phyloP scores from a whole-genome alignment of 2,797 vertebrate species.

The Danio choprae region DNA sequence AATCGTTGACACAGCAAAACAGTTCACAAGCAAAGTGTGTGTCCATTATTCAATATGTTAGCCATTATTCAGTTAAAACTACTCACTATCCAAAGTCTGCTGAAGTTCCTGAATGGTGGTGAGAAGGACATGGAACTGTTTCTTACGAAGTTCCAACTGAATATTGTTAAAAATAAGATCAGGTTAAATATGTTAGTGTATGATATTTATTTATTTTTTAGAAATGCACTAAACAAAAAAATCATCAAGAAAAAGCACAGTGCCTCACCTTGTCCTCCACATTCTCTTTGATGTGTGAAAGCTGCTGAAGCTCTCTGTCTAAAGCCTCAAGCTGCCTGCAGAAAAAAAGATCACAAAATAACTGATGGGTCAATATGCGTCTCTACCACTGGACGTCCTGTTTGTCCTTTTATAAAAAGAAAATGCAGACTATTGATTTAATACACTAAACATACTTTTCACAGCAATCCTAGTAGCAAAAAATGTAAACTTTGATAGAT shows the following conservation, averaged over 20 bases:
- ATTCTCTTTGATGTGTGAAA: conserved; percentile 95
- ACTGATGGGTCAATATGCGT: not conserved
- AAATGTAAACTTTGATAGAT: not conserved
- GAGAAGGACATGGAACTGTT: conserved; percentile 97
- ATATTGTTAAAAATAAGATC: conserved; percentile 25
- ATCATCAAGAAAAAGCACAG: not conserved
- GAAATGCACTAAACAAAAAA: not conserved
- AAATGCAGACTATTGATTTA: not conserved
- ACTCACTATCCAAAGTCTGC: conserved; percentile 97
- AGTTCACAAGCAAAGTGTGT: not conserved
- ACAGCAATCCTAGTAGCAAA: not conserved
- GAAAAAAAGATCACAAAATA: conserved; percentile 39
- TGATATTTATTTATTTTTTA: not conserved
- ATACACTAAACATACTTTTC: not conserved
- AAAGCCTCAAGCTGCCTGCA: conserved; percentile 92
- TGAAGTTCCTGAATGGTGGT: conserved; percentile 98
- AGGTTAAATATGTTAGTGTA: not conserved
- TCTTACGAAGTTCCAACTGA: conserved; percentile 95
- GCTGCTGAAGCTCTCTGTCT: conserved; percentile 95
- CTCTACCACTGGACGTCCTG: not conserved
- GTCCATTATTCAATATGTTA: too few species aligned
- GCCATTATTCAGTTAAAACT: not conserved
- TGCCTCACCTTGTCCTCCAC: conserved; percentile 93
- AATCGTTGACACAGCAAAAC: not conserved
- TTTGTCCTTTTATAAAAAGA: not conserved